Conservation (phyloP, 2,888 invertebrate species). For the Chironomus tentans region DNA sequence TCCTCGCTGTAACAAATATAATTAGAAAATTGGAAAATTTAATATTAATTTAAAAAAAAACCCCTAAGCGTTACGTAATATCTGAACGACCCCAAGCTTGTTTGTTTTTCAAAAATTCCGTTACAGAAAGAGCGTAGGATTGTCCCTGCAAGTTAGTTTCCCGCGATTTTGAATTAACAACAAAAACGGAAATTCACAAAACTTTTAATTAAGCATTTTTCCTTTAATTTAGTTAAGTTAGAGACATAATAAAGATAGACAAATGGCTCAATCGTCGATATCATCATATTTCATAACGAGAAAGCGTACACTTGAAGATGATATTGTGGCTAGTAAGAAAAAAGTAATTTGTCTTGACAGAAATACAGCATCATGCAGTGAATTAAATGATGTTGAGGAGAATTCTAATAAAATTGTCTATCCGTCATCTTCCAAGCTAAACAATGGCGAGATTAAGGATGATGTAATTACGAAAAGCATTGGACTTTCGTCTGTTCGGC, state of each 20-base stretch:
- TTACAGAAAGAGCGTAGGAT: no score
- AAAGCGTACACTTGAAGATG: conserved; percentile 65
- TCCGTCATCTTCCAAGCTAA: not conserved
- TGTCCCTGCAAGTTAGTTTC: not conserved
- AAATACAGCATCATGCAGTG: not conserved
- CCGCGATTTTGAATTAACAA: not conserved
- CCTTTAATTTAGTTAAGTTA: not conserved
- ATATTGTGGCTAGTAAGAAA: conserved; percentile 48
- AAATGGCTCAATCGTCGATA: conserved; percentile 69
- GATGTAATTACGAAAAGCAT: not conserved
- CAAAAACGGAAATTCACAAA: not conserved
- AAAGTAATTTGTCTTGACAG: conserved; percentile 44
- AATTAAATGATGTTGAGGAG: not conserved
- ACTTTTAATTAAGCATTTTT: no score
- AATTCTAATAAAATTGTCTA: conserved; percentile 6
- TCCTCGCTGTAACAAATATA: no score
- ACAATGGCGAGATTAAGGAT: not conserved
- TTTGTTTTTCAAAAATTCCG: no score
- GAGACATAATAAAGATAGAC: not conserved
- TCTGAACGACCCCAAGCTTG: no score
- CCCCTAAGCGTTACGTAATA: no score
- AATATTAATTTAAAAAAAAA: no score
- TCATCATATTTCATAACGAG: conserved; percentile 66
- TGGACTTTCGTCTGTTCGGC: conserved; percentile 14
- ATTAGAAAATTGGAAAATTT: no score